These are phyloP conservation scores for Nycticorax nycticorax DNA, from an alignment of 2,113 vertebrate genomes.

Conservation along the genomic window DNA sequence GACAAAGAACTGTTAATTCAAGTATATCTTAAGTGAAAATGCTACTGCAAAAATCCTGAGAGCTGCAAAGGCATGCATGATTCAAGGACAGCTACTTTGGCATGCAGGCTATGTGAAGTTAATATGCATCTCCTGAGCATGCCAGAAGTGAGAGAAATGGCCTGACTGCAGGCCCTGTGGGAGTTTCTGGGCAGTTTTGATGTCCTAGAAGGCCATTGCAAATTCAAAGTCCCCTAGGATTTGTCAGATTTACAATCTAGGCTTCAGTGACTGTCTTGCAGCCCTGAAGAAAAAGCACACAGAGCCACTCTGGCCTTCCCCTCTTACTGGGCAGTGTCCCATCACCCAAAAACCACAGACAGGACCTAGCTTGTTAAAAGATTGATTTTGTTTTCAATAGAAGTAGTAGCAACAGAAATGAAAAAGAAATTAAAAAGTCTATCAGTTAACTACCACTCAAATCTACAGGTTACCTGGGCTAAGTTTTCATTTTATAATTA, in stretches of 20 bases:
- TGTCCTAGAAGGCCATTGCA: neutral
- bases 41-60: neutral
- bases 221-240: neutral
- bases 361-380: neutral
- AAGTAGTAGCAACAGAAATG: neutral
- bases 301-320: neutral
- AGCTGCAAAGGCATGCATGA: neutral
- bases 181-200: neutral
- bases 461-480: neutral
- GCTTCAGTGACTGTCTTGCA: neutral
- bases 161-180: neutral
- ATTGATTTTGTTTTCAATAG: neutral
- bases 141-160: neutral
- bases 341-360: neutral
- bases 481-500: conserved; percentile 20
- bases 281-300: neutral
- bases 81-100: neutral
- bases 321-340: neutral
- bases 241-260: neutral
- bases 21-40: neutral
- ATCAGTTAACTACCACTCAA: neutral
- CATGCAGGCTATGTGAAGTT: neutral
- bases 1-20: neutral
- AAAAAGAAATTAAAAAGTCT: neutral
- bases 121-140: neutral